Percentiles rank a stretch among this genome's conserved stretches.
Conservation (phyloP, 2,888 invertebrate genomes). For the Antheraea yamamai region DNA sequence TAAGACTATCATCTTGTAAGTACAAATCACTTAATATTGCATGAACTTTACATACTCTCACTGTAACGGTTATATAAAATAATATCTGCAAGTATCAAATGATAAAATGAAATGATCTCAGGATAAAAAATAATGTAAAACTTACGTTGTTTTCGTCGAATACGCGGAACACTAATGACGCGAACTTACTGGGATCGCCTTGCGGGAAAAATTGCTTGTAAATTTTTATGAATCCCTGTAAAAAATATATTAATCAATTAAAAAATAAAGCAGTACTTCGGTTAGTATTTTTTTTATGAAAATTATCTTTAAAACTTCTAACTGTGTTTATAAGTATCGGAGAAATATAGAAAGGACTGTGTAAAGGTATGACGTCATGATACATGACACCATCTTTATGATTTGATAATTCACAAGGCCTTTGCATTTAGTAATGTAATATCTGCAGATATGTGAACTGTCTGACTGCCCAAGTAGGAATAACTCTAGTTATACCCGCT, state of each 20-base stretch:
- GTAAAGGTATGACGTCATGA: too few species aligned
- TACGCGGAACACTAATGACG: conserved; percentile 98
- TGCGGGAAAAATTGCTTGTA: conserved; percentile 99
- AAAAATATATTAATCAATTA: conserved; percentile 33
- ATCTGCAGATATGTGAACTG: too few species aligned
- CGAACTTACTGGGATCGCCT: conserved; percentile 99
- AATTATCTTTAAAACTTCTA: too few species aligned
- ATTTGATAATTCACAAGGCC: too few species aligned
- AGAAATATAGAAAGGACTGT: too few species aligned
- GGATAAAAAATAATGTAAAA: conserved; percentile 36
- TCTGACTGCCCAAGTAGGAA: too few species aligned
- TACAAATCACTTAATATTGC: neutral
- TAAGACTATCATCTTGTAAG: too few species aligned
- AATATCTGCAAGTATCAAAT: neutral
- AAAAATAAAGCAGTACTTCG: neutral
- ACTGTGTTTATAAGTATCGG: too few species aligned
- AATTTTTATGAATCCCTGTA: conserved; percentile 98
- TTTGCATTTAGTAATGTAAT: too few species aligned
- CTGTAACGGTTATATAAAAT: neutral
- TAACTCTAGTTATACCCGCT: too few species aligned
- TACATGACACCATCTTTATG: too few species aligned
- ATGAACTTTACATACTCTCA: too few species aligned
- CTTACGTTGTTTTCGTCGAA: conserved; percentile 99
- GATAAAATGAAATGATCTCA: neutral
- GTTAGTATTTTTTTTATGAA: neutral